Conservation (phyloP, 2,888 invertebrate genomes). For the Eristalis tenax region DNA sequence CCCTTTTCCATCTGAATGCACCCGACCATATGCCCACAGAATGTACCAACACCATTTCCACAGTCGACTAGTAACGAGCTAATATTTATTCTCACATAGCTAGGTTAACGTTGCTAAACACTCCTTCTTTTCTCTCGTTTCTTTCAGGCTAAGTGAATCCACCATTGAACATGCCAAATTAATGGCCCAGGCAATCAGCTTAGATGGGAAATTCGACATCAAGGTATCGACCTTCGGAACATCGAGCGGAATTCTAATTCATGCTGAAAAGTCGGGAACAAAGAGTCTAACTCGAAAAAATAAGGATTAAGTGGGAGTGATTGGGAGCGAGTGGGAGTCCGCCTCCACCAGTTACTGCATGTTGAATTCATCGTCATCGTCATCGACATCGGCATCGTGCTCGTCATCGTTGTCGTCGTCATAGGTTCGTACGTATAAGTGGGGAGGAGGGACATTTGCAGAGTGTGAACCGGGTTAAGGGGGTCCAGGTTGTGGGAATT, state of each 20-base stretch:
- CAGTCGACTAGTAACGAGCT: constrained; percentile 21
- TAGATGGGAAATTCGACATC: constrained; percentile 77
- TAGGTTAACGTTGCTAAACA: constrained; percentile 47
- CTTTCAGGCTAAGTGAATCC: constrained; percentile 76
- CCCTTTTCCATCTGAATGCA: constrained; percentile 27
- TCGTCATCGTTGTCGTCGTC: not conserved
- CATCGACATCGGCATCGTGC: constrained; percentile 11
- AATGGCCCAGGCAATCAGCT: constrained; percentile 77
- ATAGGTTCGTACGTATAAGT: constrained; percentile 48
- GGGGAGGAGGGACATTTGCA: constrained; percentile 42
- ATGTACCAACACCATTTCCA: not conserved
- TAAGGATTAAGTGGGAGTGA: constrained; percentile 72
- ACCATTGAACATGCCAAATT: constrained; percentile 77
- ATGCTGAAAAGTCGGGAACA: constrained; percentile 76
- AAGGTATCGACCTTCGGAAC: constrained; percentile 78
- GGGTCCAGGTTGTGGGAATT: constrained; percentile 63
- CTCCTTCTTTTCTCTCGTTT: constrained; percentile 34
- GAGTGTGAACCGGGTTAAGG: constrained; percentile 46
- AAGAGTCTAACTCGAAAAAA: constrained; percentile 76
- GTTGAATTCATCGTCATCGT: constrained; percentile 8
- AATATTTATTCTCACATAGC: constrained; percentile 67
- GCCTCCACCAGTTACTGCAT: constrained; percentile 31
- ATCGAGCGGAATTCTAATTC: constrained; percentile 77
- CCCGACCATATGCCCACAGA: not conserved
- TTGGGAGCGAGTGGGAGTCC: not conserved